These are phyloP conservation scores for Pyrrhosoma nymphula DNA, from an alignment of 2,888 invertebrate genomes.

Conservation along the genomic window DNA sequence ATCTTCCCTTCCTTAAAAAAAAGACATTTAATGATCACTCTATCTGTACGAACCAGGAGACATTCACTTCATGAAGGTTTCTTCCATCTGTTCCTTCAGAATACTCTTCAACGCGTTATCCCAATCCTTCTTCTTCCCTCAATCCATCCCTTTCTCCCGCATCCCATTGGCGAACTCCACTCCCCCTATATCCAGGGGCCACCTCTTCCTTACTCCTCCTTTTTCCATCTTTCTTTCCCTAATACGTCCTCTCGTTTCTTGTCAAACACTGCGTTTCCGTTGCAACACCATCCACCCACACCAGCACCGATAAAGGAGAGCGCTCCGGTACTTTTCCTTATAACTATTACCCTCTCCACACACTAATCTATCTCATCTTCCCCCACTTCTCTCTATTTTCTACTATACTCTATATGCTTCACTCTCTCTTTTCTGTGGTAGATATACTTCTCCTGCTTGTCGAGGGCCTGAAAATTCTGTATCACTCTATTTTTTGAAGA, in stretches of 20 bases:
- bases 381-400: not conserved
- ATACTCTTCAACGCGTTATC: not conserved
- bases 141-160: slow-evolving; percentile 7
- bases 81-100: not conserved
- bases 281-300: not conserved
- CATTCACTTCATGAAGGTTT: too few species aligned
- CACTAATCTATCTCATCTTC: not conserved
- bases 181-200: not conserved
- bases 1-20: too few species aligned
- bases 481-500: too few species aligned
- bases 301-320: not conserved
- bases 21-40: too few species aligned
- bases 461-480: not conserved
- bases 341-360: too few species aligned
- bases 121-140: not conserved
- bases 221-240: not conserved
- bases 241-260: not conserved
- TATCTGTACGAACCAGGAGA: too few species aligned
- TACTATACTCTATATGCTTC: not conserved
- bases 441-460: not conserved
- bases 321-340: slow-evolving; percentile 21
- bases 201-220: not conserved
- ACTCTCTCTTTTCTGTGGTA: not conserved
- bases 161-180: not conserved
- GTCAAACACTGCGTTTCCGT: not conserved